Evolutionary conservation across 2,113 vertebrate genomes (phyloP), one percentile per base, ranked within the genome.

Genomic region (Daboia siamensis): DNA sequence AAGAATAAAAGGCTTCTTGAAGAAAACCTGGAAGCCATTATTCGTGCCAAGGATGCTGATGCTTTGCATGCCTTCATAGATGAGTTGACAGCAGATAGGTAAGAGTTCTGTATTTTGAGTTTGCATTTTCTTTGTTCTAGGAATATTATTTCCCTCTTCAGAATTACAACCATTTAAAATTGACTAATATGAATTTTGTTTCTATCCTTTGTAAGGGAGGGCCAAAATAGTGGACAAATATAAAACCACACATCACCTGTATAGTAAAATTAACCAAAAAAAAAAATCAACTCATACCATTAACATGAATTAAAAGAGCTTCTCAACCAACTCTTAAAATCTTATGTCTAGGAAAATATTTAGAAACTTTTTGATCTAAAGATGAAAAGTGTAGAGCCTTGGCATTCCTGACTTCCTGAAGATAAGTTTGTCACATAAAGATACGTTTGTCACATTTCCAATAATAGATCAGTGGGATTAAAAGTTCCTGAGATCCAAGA

Each of bases 1-100:
- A 98, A 97, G 93, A 98, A 96, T 92, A 98, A 98, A 95, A 99
- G 98, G 95, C 91, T 99, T 90, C 96, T 99, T 61, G 99, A 99
- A 95, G 99, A 99, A 94, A 99, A 99, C 93, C 95, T 99, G 95
- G 98, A 98, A 92, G 97, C 98, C 91, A 95, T 98, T 93, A 94
- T 96, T 94, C 98, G 95, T 13, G 98, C 97, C 0, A 97, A 96
- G 26, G 97, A 97, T 2, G 97, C 96, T 89, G 98, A 97, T 61
- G 94, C 97, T 17, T 92, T 98, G 87, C 97, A 98, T 91, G 94
- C 97, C 3, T 96, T 98, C 21, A 97, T 98, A 88, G 97, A 97
- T 55, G 97, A 98, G 4, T 94, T 99, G 55, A 94, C 97, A 39
- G 91, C 97, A 56, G 97, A 98, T 97, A 98, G 98, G 99, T 99